These are phyloP conservation scores for Cassiopea xamachana DNA, from an alignment of 30 jellyfish, hydroid and myxozoan species.

Conservation along the genomic window DNA sequence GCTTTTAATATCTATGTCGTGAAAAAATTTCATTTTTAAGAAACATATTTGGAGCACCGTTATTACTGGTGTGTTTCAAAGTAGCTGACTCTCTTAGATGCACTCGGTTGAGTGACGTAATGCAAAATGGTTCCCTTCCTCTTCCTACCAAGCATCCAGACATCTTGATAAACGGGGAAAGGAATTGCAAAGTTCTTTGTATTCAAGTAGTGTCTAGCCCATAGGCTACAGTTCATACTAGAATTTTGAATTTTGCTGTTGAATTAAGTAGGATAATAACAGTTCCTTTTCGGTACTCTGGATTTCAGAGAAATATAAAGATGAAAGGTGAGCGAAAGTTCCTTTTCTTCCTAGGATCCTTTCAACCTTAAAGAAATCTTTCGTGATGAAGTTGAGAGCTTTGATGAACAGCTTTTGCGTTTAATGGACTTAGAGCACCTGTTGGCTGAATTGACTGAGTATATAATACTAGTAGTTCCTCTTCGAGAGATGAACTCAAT, in stretches of 20 bases:
- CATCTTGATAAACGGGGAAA: no score
- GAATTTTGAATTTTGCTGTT: no score
- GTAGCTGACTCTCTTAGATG: no score
- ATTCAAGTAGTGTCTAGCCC: no score
- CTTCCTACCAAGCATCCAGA: no score
- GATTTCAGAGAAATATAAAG: neutral
- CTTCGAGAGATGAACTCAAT: conserved; percentile 11
- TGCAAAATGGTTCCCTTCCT: no score
- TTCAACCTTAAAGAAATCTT: conserved; percentile 39
- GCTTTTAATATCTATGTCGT: neutral
- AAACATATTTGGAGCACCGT: no score
- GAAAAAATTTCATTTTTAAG: no score
- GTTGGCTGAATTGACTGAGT: conserved; percentile 65
- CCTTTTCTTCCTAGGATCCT: conserved; percentile 26
- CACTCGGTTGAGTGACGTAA: no score
- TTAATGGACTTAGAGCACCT: conserved; percentile 45
- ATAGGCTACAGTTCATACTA: no score
- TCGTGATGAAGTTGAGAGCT: conserved; percentile 2
- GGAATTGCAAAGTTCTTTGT: no score
- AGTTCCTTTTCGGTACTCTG: neutral
- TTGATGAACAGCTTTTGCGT: conserved; percentile 27
- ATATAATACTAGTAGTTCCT: conserved; percentile 51
- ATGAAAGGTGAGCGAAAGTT: neutral
- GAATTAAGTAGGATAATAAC: neutral
- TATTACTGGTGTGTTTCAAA: no score